Evolutionary conservation across 2,113 vertebrate species (phyloP).

Genomic region (Phaetusa simplex): DNA sequence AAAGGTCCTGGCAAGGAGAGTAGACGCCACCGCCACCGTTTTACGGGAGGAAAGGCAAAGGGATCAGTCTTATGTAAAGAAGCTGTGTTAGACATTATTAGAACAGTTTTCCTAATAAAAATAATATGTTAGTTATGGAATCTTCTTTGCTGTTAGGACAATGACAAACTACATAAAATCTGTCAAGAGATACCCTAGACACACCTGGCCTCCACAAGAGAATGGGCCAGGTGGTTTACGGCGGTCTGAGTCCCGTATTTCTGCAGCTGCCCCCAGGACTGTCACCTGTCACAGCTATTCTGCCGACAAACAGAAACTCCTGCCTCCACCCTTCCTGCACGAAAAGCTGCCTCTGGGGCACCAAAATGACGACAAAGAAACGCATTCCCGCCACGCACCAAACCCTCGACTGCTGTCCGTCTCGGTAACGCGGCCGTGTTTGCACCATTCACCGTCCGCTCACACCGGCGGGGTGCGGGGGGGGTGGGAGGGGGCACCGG

Average conservation of each 20-base stretch:
- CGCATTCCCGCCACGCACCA: fast-evolving
- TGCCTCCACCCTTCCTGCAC: neutral
- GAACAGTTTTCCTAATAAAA: neutral
- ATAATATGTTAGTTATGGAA: neutral
- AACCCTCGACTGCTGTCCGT: fast-evolving
- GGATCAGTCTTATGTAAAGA: neutral
- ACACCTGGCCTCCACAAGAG: fast-evolving
- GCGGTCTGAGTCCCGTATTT: fast-evolving
- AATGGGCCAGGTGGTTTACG: fast-evolving
- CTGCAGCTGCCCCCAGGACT: too few species aligned
- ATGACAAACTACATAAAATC: neutral
- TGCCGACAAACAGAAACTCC: neutral
- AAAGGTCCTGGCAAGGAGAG: neutral
- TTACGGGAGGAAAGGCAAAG: neutral
- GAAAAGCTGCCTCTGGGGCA: neutral
- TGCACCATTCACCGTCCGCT: fast-evolving
- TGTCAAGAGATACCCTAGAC: neutral
- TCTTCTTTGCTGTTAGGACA: neutral
- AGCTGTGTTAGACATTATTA: neutral
- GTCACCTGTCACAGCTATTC: fast-evolving
- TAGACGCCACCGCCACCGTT: neutral
- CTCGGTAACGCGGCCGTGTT: fast-evolving
- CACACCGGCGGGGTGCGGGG: neutral
- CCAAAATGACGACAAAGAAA: neutral
- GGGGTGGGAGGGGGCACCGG: too few species aligned